Evolutionary conservation across 2,888 invertebrate genomes (phyloP), one percentile per base, ranked within the genome.

Genomic region (Prosapia bicincta): DNA sequence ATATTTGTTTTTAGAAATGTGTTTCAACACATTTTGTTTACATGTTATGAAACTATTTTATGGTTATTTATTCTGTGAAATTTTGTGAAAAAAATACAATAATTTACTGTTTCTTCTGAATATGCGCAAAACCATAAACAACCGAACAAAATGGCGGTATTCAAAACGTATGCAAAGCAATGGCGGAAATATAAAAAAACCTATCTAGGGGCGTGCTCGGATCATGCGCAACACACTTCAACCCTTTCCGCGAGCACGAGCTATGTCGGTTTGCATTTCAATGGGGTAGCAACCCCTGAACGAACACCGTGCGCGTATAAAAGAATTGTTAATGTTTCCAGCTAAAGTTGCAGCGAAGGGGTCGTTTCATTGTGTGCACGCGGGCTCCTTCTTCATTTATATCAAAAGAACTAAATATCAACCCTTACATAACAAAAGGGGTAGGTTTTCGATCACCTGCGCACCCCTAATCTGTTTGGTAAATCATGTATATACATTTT

Each of bases 271-370:
- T 26, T 67, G 67, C 67, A 67, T 67, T 24, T 67, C 67, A 25
- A 67, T 24, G 66, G 25, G n/a, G 72, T 26, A 26, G 24, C 1
- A 25, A 24, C n/a, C 25, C 25, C 24, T 10, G 10, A 10, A 0
- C 67, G 20, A 38, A 23, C 43, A 24, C 32, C 72, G 20, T 25
- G 25, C 38, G 9, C 38, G 73, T 28, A 74, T 74, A 74, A 74
- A 74, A 74, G 74, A 74, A 74, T 74, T 26, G 69, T 69, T 74
- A 74, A 74, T 74, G 74, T 74, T 54, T 54, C 74, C 26, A 28
- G n/a, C 43, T 23, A 38, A 26, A 25, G 38, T 15, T 26, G 67
- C 74, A 23, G 65, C 54, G 15, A 54, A 54, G 54, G 54, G 54
- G n/a, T n/a, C 54, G 20, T 3, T 54, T 5, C 20, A 54, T 54